Conservation (phyloP, 2,888 invertebrate species). For the Iphiclides podalirius region DNA sequence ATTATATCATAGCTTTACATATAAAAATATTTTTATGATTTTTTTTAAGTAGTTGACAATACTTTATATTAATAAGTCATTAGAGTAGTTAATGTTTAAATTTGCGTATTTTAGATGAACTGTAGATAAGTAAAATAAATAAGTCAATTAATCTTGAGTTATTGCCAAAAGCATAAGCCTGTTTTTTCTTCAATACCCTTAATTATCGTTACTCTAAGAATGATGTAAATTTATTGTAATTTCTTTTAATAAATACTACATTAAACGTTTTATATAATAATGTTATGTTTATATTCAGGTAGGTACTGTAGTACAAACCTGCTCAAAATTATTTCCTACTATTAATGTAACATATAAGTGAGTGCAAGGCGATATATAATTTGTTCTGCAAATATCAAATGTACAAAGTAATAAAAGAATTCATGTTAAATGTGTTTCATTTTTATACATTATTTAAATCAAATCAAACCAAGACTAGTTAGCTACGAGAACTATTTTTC, state of each 20-base stretch:
- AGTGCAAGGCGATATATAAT: conserved; percentile 2
- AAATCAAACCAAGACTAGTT: no score
- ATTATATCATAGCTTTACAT: no score
- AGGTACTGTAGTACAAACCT: neutral
- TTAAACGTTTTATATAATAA: neutral
- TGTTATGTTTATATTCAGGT: neutral
- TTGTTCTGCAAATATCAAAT: conserved; percentile 1
- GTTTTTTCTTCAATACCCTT: no score
- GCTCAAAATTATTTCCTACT: conserved; percentile 21
- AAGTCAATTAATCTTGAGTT: no score
- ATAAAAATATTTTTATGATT: no score
- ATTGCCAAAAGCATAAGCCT: no score
- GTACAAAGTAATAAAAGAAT: conserved; percentile 4
- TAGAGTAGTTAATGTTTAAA: no score
- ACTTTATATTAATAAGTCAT: no score
- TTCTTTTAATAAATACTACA: neutral
- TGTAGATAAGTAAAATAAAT: no score
- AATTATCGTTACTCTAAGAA: no score
- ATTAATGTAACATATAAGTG: conserved; percentile 10
- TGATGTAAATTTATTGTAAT: neutral
- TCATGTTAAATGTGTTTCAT: neutral
- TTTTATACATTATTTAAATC: neutral
- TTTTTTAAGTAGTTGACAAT: neutral
- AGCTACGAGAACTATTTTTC: no score
- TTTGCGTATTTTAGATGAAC: no score